Conservation (phyloP, 1,140 invertebrate genomes). For the Venturia canescens region DNA sequence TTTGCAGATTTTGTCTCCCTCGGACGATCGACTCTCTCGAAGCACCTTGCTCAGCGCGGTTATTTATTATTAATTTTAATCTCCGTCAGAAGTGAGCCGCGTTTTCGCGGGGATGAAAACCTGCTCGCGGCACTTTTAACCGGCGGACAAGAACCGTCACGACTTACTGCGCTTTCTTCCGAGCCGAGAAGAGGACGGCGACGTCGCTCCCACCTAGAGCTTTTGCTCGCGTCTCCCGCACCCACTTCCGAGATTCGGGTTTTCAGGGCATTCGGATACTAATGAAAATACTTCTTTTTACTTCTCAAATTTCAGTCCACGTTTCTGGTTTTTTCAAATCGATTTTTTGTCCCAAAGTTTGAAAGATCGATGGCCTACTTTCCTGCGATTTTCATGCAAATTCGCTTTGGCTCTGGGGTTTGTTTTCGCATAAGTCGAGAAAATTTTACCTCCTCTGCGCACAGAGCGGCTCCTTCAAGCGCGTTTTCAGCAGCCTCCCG, state of each 20-base stretch:
- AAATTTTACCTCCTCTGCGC: conserved; percentile 42
- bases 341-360: no score
- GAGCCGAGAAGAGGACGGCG: conserved; percentile 31
- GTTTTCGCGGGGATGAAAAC: background rate
- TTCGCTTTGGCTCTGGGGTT: no score
- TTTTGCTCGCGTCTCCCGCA: background rate
- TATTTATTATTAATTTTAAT: background rate
- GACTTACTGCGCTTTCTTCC: conserved; percentile 21
- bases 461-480: conserved; percentile 81
- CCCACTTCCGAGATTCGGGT: background rate
- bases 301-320: background rate
- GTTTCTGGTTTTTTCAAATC: no score
- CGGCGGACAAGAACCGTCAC: conserved; percentile 31
- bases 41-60: background rate
- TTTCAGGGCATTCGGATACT: background rate
- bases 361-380: background rate
- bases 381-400: background rate
- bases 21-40: background rate
- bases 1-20: background rate
- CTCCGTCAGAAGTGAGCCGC: background rate
- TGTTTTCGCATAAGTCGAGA: no score
- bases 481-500: conserved; percentile 82
- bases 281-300: background rate
- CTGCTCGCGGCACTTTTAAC: background rate
- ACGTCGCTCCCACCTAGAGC: conserved; percentile 32